Conservation (phyloP, 2,888 invertebrate species). For the Harpalus rufipes region DNA sequence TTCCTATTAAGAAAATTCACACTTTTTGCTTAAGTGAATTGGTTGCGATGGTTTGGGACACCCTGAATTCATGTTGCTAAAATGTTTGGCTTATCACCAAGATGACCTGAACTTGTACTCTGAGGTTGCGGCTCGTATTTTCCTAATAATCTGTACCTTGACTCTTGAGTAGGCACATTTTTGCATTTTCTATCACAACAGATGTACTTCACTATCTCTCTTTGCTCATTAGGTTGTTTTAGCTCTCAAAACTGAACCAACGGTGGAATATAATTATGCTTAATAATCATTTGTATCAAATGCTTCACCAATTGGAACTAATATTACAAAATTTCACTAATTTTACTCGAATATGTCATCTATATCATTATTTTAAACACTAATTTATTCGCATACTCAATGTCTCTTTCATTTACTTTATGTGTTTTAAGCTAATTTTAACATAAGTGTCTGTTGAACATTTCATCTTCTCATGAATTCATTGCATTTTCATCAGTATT, state of each 20-base stretch:
- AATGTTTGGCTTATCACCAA: constrained; percentile 50
- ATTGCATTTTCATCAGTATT: constrained; percentile 52
- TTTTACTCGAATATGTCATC: constrained; percentile 19
- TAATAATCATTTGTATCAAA: constrained; percentile 54
- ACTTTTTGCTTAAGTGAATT: constrained; percentile 62
- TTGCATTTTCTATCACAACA: constrained; percentile 65
- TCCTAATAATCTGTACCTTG: constrained; percentile 66
- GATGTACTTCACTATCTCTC: constrained; percentile 61
- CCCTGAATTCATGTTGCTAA: constrained; percentile 58
- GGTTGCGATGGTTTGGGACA: constrained; percentile 59
- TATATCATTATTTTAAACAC: constrained; percentile 26
- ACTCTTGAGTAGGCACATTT: constrained; percentile 66
- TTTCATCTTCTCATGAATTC: constrained; percentile 32
- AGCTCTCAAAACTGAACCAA: constrained; percentile 67
- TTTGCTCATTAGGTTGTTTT: constrained; percentile 66
- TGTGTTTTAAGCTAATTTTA: constrained; percentile 41
- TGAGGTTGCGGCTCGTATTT: constrained; percentile 56
- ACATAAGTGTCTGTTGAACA: constrained; percentile 63
- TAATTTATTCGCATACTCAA: constrained; percentile 48
- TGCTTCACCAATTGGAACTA: constrained; percentile 25
- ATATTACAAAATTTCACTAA: constrained; percentile 31
- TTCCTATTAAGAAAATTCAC: constrained; percentile 49
- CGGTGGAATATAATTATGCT: constrained; percentile 54
- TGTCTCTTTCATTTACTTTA: constrained; percentile 34
- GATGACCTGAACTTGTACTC: constrained; percentile 54